Base-by-base conservation (phyloP, 2,888 invertebrate genomes). In the Callyntrura guangdongensis region DNA sequence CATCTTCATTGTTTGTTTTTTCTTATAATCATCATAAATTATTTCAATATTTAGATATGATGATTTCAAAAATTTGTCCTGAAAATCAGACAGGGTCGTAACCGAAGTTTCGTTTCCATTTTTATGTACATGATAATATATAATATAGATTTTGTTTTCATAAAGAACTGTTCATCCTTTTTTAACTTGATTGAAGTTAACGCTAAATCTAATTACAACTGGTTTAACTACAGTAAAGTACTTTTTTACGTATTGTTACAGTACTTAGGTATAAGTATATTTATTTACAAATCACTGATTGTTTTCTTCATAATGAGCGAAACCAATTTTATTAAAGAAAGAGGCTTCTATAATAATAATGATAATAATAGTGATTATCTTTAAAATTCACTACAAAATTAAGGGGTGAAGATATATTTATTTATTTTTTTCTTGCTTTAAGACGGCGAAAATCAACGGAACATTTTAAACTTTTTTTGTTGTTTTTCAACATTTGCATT, bases 91-190 rank as follows among this genome's bases (percentile, higher is more conserved):
- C 89, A 36, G 79, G 89, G 85, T 90, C 86, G 90, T 56, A 90
- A 81, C 90, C 90, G 90, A 79, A 90, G 90, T 67, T 67, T 90
- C 81, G 81, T 82, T 61, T 82, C 81, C 81, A 59, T n/a, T 61
- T 61, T 25, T 27, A 36, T 36, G 36, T 36, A 36, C 36, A 49
- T 14, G 3, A 74, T 27, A 67, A 45, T 45, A 77, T 77, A 36
- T 36, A 36, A 36, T 36, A 36, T 36, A 36, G 36, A 36, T 86
- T 56, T 83, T 25, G 47, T 67, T 61, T 82, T n/a, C n/a, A 14
- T n/a, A 61, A 47, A 27, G 36, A 27, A 67, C 47, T 36, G 17
- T 84, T 14, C 14, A 53, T 69, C 53, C 49, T 86, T 74, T 59
- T 53, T 59, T 20, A 0, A 12, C 12, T 56, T 79, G 27, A 11